Evolutionary conservation across 2,113 vertebrate species (phyloP), one percentile per base, ranked within the genome.

Genomic region (Cepphus grylle): DNA sequence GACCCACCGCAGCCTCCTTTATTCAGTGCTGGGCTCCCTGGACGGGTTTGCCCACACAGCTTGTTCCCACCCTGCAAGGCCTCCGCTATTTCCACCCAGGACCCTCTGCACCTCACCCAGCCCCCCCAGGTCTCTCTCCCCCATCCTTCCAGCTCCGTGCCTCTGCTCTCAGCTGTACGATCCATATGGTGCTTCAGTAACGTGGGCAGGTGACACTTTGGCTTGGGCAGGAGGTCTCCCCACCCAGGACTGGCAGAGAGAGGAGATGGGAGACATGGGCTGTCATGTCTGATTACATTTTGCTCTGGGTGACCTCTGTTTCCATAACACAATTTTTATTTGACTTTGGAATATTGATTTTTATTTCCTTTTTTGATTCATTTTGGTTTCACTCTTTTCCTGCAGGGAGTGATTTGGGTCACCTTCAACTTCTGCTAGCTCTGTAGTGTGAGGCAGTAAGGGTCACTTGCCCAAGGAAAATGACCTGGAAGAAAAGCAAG

Each of bases 261-360:
- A 82, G n/a, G 85, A 88, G 95, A 77, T 71, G 66, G 34, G 93
- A 78, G 86, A 73, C 45, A 55, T 4, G 61, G 55, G 81, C 88
- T 95, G 88, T 88, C 92, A 72, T 0, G 0, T 69, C 83, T 20
- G 5, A 84, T 96, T 93, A 69, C 10, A 0, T 83, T 63, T 94
- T 90, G 81, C 72, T 74, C 47, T 22, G 40, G 40, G 62, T 96
- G 43, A 83, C 96, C 90, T 81, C 93, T 88, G 72, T 66, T 95
- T 90, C 85, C 47, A 19, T 94, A 72, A 86, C 63, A 49, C 36
- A 34, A n/a, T 88, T 96, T 95, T 86, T 89, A 95, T 96, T 95
- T 95, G 92, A 92, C 98, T 96, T 97, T 92, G 95, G 96, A 87
- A 86, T 88, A 96, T 94, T 71, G 97, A 94, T 96, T 97, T 84